Conservation (phyloP, 2,797 vertebrate species). For the Miichthys miiuy region DNA sequence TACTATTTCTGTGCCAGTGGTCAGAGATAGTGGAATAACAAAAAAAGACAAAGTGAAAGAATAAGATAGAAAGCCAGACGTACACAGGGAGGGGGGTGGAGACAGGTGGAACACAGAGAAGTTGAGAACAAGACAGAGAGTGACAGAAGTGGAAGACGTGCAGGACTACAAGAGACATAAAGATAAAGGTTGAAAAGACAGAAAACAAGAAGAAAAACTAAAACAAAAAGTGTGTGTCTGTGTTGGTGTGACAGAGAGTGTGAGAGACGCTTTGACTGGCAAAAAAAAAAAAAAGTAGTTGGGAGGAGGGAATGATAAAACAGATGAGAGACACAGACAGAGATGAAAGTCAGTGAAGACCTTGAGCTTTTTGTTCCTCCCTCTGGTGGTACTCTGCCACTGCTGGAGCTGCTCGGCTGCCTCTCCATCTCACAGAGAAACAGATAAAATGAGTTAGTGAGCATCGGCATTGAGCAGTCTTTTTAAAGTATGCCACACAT, state of each 20-base stretch:
- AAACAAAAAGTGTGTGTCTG: constrained; percentile 9
- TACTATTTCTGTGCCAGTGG: constrained; percentile 36
- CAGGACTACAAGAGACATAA: constrained; percentile 30
- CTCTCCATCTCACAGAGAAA: constrained; percentile 28
- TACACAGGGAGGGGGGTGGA: neutral
- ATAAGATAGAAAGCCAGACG: constrained; percentile 3
- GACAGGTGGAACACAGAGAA: constrained; percentile 25
- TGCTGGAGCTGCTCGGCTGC: constrained; percentile 88
- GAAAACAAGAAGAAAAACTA: constrained; percentile 42
- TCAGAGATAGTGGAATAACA: constrained; percentile 42
- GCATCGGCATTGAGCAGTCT: constrained; percentile 72
- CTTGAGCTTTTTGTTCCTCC: constrained; percentile 91
- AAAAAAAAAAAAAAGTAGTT: neutral
- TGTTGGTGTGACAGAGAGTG: constrained; percentile 28
- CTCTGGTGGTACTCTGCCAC: constrained; percentile 82
- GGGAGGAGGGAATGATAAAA: constrained; percentile 39
- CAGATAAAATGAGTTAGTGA: constrained; percentile 25
- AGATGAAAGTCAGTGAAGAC: constrained; percentile 78
- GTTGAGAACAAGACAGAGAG: constrained; percentile 14
- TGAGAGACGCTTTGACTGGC: constrained; percentile 38
- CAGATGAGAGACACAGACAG: constrained; percentile 27
- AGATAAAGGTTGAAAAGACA: constrained; percentile 46
- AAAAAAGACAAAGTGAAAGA: constrained; percentile 30
- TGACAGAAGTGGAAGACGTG: constrained; percentile 29
- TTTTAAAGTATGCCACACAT: constrained; percentile 25